These are phyloP conservation scores for Bombus fervidus DNA, from an alignment of 1,140 invertebrate species.

Conservation along the genomic window DNA sequence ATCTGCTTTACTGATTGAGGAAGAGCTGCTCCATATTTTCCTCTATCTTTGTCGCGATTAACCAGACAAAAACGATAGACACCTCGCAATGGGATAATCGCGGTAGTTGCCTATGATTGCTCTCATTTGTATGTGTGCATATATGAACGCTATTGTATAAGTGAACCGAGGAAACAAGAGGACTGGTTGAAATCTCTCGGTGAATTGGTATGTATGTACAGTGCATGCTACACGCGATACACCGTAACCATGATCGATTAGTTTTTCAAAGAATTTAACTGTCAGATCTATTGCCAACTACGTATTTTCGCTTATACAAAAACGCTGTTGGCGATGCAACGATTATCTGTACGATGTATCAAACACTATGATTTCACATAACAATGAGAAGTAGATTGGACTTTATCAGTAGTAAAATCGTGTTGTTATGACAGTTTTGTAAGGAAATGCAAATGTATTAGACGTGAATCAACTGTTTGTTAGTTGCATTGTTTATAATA, in stretches of 20 bases:
- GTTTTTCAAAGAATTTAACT: slow-evolving; percentile 32
- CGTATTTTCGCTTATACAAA: slow-evolving; percentile 17
- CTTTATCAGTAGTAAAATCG: background rate
- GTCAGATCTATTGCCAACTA: slow-evolving; percentile 28
- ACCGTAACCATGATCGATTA: slow-evolving; percentile 32
- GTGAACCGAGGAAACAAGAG: slow-evolving; percentile 24
- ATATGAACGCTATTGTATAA: slow-evolving; percentile 17
- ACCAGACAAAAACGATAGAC: slow-evolving; percentile 52
- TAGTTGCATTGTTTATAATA: background rate
- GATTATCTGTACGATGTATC: slow-evolving; percentile 5
- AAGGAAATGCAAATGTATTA: background rate
- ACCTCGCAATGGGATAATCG: slow-evolving; percentile 53
- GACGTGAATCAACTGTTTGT: background rate
- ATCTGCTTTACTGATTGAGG: slow-evolving; percentile 57
- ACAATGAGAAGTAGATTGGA: background rate
- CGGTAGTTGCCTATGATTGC: slow-evolving; percentile 52
- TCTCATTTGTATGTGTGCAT: slow-evolving; percentile 9
- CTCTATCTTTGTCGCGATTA: slow-evolving; percentile 41
- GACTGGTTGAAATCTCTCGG: slow-evolving; percentile 26
- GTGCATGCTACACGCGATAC: slow-evolving; percentile 25
- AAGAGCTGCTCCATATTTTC: slow-evolving; percentile 38
- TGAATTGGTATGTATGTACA: slow-evolving; percentile 44
- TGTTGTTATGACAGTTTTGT: background rate
- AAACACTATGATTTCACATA: slow-evolving; percentile 10
- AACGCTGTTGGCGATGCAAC: background rate